phyloP scores from a whole-genome alignment of 1,140 invertebrate genomes.

The Pogonomyrmex barbatus region DNA sequence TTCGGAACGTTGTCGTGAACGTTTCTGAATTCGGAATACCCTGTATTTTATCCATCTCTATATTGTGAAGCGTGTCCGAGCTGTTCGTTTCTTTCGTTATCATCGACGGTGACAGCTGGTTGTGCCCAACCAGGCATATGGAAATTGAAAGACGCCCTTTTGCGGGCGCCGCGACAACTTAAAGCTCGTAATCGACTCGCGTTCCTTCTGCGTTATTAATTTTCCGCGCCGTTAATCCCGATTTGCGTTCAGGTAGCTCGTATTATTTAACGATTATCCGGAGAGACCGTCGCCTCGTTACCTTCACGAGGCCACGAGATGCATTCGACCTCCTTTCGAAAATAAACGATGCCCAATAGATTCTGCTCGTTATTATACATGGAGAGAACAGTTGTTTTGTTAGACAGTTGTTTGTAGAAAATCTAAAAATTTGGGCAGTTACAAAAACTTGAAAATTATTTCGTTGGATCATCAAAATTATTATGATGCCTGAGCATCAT shows the following conservation, averaged over 20 bases:
- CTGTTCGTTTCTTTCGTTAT: slow-evolving; percentile 19
- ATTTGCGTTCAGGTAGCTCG: not conserved
- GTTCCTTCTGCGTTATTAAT: slow-evolving; percentile 57
- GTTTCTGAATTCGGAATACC: not conserved
- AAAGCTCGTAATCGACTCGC: slow-evolving; percentile 23
- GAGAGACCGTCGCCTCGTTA: slow-evolving; percentile 12
- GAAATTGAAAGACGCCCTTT: slow-evolving; percentile 22
- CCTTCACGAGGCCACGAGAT: slow-evolving; percentile 27
- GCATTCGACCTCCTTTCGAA: slow-evolving; percentile 27
- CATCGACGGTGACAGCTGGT: slow-evolving; percentile 16
- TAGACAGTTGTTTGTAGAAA: no score
- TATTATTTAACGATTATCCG: slow-evolving; percentile 29
- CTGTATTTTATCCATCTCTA: not conserved
- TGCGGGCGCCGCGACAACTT: slow-evolving; percentile 31
- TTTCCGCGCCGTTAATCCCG: slow-evolving; percentile 47
- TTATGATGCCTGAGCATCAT: no score
- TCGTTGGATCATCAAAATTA: no score
- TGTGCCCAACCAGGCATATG: not conserved
- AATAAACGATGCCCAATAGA: slow-evolving; percentile 44
- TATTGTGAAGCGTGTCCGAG: not conserved
- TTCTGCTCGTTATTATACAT: slow-evolving; percentile 31
- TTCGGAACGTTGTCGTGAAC: not conserved
- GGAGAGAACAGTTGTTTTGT: no score
- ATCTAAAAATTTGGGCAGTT: no score
- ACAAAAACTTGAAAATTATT: no score